These are phyloP conservation scores for Tinea trinotella DNA, from an alignment of 2,888 invertebrate species.

Conservation along the genomic window DNA sequence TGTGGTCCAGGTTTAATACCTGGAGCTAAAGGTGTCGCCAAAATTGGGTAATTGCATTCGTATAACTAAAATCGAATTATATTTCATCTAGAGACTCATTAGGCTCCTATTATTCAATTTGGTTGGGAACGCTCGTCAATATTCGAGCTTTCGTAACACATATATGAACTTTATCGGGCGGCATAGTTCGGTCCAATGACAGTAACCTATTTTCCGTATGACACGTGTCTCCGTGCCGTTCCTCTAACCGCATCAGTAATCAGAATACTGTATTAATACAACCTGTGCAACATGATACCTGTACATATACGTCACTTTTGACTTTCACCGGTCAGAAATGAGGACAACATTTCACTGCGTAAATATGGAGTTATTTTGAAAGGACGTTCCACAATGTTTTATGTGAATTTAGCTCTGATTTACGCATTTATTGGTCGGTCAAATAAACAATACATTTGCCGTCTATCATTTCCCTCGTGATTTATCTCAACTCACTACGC, in stretches of 20 bases:
- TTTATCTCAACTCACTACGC: no score
- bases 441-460: no score
- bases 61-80: neutral
- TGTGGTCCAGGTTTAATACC: neutral
- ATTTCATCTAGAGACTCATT: neutral
- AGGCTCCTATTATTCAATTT: neutral
- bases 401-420: no score
- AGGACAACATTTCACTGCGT: no score
- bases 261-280: neutral
- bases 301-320: neutral
- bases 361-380: no score
- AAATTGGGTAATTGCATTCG: neutral
- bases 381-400: no score
- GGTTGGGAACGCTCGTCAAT: neutral
- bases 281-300: neutral
- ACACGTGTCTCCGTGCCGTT: neutral
- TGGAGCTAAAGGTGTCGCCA: neutral
- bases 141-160: constrained; percentile 1
- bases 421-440: no score
- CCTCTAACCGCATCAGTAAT: constrained; percentile 9
- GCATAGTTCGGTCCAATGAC: constrained; percentile 8
- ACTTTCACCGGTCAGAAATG: no score
- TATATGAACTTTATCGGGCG: constrained; percentile 6
- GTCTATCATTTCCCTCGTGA: no score
- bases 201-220: constrained; percentile 9